These are phyloP conservation scores for Agrochola lychnidis DNA, from an alignment of 2,888 invertebrate species.

Conservation along the genomic window DNA sequence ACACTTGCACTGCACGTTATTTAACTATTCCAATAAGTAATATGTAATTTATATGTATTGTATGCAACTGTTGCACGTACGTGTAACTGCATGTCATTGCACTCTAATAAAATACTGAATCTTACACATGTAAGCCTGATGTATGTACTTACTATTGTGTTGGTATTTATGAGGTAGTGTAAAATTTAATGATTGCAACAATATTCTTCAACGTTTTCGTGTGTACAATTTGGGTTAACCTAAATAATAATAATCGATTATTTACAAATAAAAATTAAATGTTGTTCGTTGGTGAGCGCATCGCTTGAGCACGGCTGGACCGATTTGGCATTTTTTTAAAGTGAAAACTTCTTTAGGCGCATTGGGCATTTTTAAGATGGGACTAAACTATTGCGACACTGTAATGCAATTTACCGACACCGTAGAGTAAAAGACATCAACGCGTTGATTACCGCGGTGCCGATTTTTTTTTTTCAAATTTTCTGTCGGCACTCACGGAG, in stretches of 20 bases:
- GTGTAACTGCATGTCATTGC: conserved; percentile 54
- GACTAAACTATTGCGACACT: too few species aligned
- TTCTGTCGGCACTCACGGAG: too few species aligned
- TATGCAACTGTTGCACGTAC: conserved; percentile 50
- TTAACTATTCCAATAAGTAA: conserved; percentile 48
- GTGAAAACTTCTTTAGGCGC: too few species aligned
- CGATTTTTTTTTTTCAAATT: too few species aligned
- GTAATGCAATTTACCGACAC: too few species aligned
- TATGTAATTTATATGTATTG: conserved; percentile 51
- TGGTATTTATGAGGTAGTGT: conserved; percentile 29
- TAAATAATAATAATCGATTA: neutral
- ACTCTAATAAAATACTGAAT: conserved; percentile 53
- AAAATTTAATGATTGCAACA: conserved; percentile 37
- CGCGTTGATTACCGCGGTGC: too few species aligned
- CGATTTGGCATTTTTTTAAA: too few species aligned
- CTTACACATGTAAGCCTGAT: conserved; percentile 47
- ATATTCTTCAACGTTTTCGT: conserved; percentile 46
- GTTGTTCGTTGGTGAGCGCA: too few species aligned
- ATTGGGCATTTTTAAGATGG: too few species aligned
- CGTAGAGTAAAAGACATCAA: too few species aligned
- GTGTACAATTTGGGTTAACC: conserved; percentile 9
- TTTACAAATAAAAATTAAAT: too few species aligned
- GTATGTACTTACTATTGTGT: conserved; percentile 34
- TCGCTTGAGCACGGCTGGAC: too few species aligned
- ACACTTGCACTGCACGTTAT: conserved; percentile 32